phyloP scores from a whole-genome alignment of 2,113 vertebrate genomes.

The Pelecanus crispus region DNA sequence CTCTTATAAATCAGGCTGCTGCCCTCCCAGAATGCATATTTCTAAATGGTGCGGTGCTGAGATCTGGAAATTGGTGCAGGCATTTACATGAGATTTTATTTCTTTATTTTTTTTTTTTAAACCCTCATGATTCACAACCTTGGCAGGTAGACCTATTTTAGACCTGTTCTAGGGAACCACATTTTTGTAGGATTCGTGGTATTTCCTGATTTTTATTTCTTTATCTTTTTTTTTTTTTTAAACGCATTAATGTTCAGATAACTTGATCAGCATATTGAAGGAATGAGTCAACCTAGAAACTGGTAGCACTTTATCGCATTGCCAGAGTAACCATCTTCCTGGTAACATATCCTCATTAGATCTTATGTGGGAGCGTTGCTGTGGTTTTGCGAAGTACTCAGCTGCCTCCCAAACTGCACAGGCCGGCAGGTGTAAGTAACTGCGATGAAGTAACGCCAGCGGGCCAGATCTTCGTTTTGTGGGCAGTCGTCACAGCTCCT shows the following conservation, averaged over 20 bases:
- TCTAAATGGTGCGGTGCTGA: not conserved
- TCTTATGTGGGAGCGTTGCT: not conserved
- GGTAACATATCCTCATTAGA: not conserved
- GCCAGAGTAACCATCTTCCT: not conserved
- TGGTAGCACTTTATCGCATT: not conserved
- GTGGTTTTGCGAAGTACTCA: not conserved
- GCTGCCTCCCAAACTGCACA: not conserved
- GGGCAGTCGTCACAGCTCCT: not conserved
- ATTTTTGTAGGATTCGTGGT: not conserved
- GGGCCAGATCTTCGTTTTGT: not conserved
- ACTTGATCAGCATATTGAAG: not conserved
- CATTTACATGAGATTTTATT: not conserved
- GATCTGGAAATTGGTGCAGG: not conserved
- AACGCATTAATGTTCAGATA: not conserved
- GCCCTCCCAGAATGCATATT: not conserved
- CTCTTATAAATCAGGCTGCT: not conserved
- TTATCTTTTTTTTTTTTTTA: not conserved
- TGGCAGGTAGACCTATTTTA: not conserved
- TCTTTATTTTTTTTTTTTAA: not conserved
- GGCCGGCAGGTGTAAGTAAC: not conserved
- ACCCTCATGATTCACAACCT: not conserved
- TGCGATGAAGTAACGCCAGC: not conserved
- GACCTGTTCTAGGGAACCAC: not conserved
- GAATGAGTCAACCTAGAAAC: conserved; percentile 15
- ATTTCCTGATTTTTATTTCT: not conserved